phyloP scores from a whole-genome alignment of 2,113 vertebrate species.

The Grammomys dolichurus region DNA sequence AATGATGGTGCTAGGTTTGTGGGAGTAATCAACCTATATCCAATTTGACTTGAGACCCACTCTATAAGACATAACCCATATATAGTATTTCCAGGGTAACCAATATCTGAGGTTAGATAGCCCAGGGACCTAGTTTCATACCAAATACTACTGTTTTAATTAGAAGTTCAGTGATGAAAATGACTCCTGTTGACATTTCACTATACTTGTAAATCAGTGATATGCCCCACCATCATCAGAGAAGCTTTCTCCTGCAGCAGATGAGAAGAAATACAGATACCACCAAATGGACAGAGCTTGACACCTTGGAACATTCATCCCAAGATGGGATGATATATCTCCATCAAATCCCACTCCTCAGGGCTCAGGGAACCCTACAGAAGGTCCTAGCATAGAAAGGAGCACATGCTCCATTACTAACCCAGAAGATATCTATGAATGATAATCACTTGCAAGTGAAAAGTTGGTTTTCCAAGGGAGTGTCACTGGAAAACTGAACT shows the following conservation, averaged over 20 bases:
- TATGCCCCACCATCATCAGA: neutral
- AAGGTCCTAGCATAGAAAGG: neutral
- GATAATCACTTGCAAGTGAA: neutral
- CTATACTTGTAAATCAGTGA: neutral
- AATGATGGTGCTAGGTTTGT: neutral
- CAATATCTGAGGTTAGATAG: neutral
- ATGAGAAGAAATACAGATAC: neutral
- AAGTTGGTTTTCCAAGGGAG: neutral
- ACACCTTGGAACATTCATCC: neutral
- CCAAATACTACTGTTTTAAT: neutral
- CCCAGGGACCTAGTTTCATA: neutral
- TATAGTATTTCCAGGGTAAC: neutral
- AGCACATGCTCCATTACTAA: neutral
- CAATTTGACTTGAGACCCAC: neutral
- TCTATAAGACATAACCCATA: neutral
- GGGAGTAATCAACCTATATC: neutral
- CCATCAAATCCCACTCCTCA: neutral
- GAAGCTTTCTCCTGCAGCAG: neutral
- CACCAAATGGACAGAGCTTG: neutral
- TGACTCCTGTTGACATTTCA: neutral
- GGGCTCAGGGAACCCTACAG: neutral
- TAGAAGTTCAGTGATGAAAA: neutral
- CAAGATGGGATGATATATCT: neutral
- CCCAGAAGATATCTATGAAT: neutral
- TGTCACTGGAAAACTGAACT: neutral